A percentile compares a stretch with the other conserved stretches of the same genome.
These are phyloP conservation scores for Luffia ferchaultella DNA, from an alignment of 2,888 invertebrate species.

Conservation along the genomic window DNA sequence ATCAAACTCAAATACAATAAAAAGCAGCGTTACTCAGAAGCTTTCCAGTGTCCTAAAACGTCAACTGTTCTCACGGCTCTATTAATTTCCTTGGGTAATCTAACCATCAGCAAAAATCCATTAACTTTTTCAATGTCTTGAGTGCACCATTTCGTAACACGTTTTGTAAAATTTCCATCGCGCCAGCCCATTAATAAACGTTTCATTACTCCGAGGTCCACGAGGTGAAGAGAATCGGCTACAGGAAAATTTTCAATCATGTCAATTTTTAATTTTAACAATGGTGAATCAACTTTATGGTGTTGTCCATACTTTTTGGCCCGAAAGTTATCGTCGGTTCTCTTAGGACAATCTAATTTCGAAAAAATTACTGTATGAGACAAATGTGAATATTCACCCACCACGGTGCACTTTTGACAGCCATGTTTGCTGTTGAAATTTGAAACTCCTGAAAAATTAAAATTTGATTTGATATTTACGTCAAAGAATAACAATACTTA, in stretches of 20 bases:
- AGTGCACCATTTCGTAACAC: constrained; percentile 14
- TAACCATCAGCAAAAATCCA: constrained; percentile 8
- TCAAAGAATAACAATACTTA: not conserved
- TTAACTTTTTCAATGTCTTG: constrained; percentile 10
- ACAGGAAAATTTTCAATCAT: constrained; percentile 20
- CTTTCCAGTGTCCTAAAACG: constrained; percentile 12
- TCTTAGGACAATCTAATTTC: not conserved
- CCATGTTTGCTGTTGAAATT: constrained; percentile 15
- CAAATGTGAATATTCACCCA: constrained; percentile 15
- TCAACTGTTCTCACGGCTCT: constrained; percentile 14
- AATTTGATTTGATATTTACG: not conserved
- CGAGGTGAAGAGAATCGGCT: constrained; percentile 17
- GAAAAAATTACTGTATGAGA: constrained; percentile 13
- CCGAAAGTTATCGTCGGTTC: constrained; percentile 12
- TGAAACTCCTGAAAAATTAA: constrained; percentile 11
- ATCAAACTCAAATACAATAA: constrained; percentile 15
- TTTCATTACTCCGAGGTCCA: constrained; percentile 20
- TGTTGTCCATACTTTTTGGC: constrained; percentile 16
- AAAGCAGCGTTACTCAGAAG: constrained; percentile 15
- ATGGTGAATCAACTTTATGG: constrained; percentile 17
- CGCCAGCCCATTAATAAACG: constrained; percentile 15
- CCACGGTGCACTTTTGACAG: constrained; percentile 14
- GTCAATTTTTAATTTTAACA: constrained; percentile 16
- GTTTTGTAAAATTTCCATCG: constrained; percentile 15
- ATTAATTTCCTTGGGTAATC: constrained; percentile 15